These are phyloP conservation scores for Conger conger DNA, from an alignment of 2,113 vertebrate genomes.

Conservation along the genomic window DNA sequence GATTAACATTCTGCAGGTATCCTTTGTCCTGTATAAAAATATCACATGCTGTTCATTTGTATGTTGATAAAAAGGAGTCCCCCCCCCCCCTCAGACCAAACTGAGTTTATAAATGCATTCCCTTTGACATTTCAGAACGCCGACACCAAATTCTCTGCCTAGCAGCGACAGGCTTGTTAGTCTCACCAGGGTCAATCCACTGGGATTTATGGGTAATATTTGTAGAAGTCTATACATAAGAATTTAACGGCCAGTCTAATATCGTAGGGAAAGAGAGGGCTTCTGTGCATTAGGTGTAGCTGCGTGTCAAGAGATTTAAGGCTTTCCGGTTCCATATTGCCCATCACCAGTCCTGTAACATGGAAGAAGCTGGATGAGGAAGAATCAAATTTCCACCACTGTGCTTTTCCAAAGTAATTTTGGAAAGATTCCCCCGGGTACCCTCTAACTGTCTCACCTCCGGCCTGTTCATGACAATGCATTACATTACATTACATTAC, in stretches of 20 bases:
- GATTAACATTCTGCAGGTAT: slow-evolving; percentile 53
- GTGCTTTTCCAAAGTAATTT: background rate
- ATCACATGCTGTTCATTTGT: slow-evolving; percentile 59
- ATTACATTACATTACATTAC: too few relatives aligned
- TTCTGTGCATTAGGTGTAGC: background rate
- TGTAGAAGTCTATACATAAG: slow-evolving; percentile 30
- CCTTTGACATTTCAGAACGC: slow-evolving; percentile 66
- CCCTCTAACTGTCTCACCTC: background rate
- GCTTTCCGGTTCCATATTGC: background rate
- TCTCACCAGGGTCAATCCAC: slow-evolving; percentile 4
- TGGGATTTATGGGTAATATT: slow-evolving; percentile 33
- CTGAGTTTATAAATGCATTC: slow-evolving; percentile 57
- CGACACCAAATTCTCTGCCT: slow-evolving; percentile 43
- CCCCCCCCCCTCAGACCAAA: slow-evolving; percentile 45
- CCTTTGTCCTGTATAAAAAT: slow-evolving; percentile 50
- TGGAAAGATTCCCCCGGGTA: background rate
- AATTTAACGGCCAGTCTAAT: slow-evolving; percentile 38
- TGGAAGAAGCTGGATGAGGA: background rate
- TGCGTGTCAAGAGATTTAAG: slow-evolving; percentile 9
- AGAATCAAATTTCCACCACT: background rate
- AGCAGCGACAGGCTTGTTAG: slow-evolving; percentile 10
- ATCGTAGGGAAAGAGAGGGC: slow-evolving; percentile 10
- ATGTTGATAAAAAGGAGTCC: slow-evolving; percentile 66
- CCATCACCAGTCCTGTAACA: background rate
- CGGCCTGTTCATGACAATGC: too few relatives aligned